Evolutionary conservation across 2,888 invertebrate genomes (phyloP).

Genomic region (Ophion costatus): DNA sequence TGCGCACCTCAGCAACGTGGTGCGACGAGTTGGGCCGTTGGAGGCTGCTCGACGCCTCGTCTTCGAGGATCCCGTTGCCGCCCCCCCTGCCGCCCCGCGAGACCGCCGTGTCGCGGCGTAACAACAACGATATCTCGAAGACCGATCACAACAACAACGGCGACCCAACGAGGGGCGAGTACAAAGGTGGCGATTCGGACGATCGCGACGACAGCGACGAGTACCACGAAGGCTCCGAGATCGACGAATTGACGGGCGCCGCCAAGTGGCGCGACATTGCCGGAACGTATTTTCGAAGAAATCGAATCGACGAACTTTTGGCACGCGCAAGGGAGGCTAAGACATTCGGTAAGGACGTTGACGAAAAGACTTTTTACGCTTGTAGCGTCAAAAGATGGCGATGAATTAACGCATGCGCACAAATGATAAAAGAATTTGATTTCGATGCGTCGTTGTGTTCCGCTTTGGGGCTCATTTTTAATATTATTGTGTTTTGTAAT

Average conservation of each 20-base stretch:
- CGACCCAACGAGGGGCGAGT: slow-evolving; percentile 61
- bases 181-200: slow-evolving; percentile 43
- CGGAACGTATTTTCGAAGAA: slow-evolving; percentile 80
- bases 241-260: slow-evolving; percentile 60
- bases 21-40: slow-evolving; percentile 81
- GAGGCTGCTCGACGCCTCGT: slow-evolving; percentile 78
- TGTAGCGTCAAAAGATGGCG: not conserved
- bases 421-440: no score
- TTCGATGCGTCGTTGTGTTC: no score
- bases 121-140: slow-evolving; percentile 60
- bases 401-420: no score
- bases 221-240: slow-evolving; percentile 66
- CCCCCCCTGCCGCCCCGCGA: slow-evolving; percentile 72
- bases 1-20: slow-evolving; percentile 80
- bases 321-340: slow-evolving; percentile 80
- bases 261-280: slow-evolving; percentile 76
- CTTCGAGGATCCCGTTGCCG: slow-evolving; percentile 78
- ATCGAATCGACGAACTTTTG: slow-evolving; percentile 79
- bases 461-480: no score
- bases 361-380: not conserved
- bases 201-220: slow-evolving; percentile 53
- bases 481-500: no score
- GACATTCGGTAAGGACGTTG: slow-evolving; percentile 76
- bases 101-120: slow-evolving; percentile 61
- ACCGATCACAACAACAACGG: slow-evolving; percentile 77